Conservation (phyloP, 2,888 invertebrate genomes). For the Sarcophaga caerulescens region DNA sequence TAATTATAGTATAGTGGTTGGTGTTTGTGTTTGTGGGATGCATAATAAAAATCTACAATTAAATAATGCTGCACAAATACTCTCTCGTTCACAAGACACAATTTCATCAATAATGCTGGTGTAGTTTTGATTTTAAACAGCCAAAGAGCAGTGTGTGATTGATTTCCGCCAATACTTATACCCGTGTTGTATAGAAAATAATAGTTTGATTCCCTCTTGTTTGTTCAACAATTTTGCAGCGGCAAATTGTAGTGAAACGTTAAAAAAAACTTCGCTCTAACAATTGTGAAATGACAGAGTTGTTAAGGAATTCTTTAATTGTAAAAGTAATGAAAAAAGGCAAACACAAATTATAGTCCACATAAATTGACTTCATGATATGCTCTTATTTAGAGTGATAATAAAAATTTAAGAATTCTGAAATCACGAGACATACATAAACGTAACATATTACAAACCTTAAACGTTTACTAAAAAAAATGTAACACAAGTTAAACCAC, state of each 20-base stretch:
- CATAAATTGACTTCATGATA: no score
- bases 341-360: no score
- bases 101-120: background rate
- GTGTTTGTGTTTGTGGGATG: conserved; percentile 26
- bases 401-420: no score
- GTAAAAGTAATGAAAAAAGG: background rate
- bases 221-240: conserved; percentile 8
- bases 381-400: no score
- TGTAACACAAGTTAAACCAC: no score
- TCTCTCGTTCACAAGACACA: background rate
- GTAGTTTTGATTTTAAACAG: background rate
- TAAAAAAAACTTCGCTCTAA: background rate
- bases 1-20: conserved; percentile 21
- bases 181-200: background rate
- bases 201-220: background rate
- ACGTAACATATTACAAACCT: no score
- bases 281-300: background rate
- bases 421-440: no score
- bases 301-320: background rate
- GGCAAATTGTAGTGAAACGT: background rate
- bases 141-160: conserved; percentile 18
- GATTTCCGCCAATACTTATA: conserved; percentile 38
- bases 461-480: no score
- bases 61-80: conserved; percentile 14
- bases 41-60: conserved; percentile 44